Conservation (phyloP, 2,797 vertebrate genomes). For the Loris lydekkerianus region DNA sequence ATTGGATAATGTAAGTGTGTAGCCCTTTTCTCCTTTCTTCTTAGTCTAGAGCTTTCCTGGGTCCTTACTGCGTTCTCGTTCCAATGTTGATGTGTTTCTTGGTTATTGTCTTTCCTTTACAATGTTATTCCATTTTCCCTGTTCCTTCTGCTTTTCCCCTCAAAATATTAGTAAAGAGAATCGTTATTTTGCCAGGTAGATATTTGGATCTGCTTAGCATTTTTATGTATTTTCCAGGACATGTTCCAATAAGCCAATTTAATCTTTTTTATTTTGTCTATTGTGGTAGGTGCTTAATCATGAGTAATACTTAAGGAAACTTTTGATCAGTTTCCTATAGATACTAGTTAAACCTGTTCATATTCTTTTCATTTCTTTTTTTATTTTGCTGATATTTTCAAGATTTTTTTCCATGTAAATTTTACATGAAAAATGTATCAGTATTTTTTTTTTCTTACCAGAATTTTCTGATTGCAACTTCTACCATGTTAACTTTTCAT, state of each 20-base stretch:
- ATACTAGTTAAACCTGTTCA: slow-evolving; percentile 33
- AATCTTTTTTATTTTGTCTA: slow-evolving; percentile 7
- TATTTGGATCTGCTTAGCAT: slow-evolving; percentile 18
- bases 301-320: slow-evolving; percentile 6
- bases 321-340: neutral
- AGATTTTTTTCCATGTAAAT: slow-evolving; percentile 42
- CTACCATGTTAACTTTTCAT: neutral
- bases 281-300: neutral
- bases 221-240: neutral
- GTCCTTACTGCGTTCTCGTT: slow-evolving; percentile 19
- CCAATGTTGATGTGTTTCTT: neutral
- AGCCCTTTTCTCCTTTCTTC: neutral
- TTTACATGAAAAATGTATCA: neutral
- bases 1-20: neutral
- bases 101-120: neutral
- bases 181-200: slow-evolving; percentile 12
- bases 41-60: neutral
- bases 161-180: neutral
- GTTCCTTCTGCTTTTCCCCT: neutral
- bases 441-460: slow-evolving; percentile 1
- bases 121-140: neutral
- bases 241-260: neutral
- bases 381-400: slow-evolving; percentile 21
- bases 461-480: neutral
- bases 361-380: slow-evolving; percentile 19